phyloP scores from a whole-genome alignment of 2,797 vertebrate genomes.

The Cossypha heuglini region DNA sequence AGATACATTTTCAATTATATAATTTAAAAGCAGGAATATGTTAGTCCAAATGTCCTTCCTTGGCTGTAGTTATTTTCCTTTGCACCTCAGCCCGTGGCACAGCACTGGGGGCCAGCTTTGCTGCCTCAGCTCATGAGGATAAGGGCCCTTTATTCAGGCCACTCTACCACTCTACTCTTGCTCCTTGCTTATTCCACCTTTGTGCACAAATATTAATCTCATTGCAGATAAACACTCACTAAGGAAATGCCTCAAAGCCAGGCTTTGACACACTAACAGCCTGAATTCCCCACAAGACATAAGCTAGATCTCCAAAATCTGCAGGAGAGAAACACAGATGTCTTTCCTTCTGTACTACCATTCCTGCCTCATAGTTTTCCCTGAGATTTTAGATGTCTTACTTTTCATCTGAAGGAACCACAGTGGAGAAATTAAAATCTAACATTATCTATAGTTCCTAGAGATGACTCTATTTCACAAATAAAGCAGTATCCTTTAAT shows the following conservation, averaged over 20 bases:
- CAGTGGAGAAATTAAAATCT: not conserved
- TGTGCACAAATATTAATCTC: not conserved
- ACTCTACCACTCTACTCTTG: not conserved
- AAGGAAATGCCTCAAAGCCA: not conserved
- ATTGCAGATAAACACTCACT: not conserved
- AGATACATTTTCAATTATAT: not conserved
- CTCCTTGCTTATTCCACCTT: not conserved
- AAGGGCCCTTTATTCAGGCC: not conserved
- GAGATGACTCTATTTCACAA: not conserved
- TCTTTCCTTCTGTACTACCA: not conserved
- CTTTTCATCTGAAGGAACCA: not conserved
- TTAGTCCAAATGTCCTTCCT: not conserved
- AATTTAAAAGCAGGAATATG: not conserved
- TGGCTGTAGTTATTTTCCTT: not conserved
- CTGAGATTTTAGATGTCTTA: not conserved
- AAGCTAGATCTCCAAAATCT: not conserved
- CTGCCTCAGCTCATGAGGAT: not conserved
- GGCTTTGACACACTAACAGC: not conserved
- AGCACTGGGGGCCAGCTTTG: not conserved
- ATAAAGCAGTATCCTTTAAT: not conserved
- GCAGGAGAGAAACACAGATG: not conserved
- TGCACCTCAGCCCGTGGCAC: not conserved
- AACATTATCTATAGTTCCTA: not conserved
- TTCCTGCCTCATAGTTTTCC: not conserved
- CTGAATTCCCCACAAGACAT: not conserved